Evolutionary conservation across 2,113 vertebrate genomes (phyloP).

Genomic region (Ovibos moschatus): DNA sequence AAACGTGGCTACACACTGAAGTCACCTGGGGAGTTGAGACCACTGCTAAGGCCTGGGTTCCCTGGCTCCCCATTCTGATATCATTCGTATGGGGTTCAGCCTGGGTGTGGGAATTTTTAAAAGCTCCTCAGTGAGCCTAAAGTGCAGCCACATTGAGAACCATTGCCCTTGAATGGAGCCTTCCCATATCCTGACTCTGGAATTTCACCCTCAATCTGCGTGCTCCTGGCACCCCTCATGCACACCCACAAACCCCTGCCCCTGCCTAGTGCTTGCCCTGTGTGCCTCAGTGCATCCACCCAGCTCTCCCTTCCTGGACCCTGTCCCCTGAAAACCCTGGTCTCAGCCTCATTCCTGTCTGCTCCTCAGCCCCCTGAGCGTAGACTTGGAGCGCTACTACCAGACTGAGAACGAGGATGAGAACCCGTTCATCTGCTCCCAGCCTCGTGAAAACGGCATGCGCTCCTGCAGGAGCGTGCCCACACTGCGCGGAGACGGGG

Average conservation of each 20-base stretch:
- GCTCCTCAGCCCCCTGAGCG: slow-evolving; percentile 83
- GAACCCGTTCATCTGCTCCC: slow-evolving; percentile 98
- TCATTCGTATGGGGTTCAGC: not conserved
- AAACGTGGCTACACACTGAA: not conserved
- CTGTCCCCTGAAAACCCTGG: too few species aligned
- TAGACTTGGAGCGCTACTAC: slow-evolving; percentile 91
- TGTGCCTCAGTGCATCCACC: not conserved
- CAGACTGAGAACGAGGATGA: slow-evolving; percentile 96
- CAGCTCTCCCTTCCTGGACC: not conserved
- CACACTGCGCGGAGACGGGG: slow-evolving; percentile 85
- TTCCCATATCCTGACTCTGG: not conserved
- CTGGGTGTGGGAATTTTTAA: accelerated
- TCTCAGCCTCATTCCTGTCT: not conserved
- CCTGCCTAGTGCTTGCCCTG: not conserved
- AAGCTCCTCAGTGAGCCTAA: not conserved
- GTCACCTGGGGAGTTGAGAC: not conserved
- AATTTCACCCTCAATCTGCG: not conserved
- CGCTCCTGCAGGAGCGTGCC: slow-evolving; percentile 91
- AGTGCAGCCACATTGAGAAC: not conserved
- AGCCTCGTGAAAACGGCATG: slow-evolving; percentile 93
- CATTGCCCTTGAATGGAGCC: not conserved
- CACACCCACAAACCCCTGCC: not conserved
- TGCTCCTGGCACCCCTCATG: not conserved
- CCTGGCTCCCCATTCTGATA: not conserved
- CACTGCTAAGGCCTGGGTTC: too few species aligned